These are phyloP conservation scores for Achroia grisella DNA, from an alignment of 1,140 invertebrate genomes.

Conservation along the genomic window DNA sequence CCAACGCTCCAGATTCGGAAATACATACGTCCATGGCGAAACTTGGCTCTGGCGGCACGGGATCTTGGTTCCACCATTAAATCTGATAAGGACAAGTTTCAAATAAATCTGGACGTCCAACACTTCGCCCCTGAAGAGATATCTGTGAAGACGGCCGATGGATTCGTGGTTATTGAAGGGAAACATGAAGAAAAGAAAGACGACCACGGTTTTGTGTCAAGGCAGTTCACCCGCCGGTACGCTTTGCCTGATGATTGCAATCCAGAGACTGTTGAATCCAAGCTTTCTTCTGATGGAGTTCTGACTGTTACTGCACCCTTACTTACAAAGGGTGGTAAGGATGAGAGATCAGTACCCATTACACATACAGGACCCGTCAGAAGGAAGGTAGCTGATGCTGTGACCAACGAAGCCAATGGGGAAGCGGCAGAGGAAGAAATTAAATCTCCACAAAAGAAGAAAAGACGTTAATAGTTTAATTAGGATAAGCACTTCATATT, in stretches of 20 bases:
- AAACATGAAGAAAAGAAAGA: constrained; percentile 86
- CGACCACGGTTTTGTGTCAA: constrained; percentile 81
- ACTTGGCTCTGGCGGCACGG: constrained; percentile 24
- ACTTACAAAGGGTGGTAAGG: constrained; percentile 16
- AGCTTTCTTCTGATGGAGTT: constrained; percentile 84
- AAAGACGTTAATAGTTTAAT: constrained; percentile 23
- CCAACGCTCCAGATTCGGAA: constrained; percentile 21
- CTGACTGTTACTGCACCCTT: constrained; percentile 79
- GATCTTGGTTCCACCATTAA: constrained; percentile 55
- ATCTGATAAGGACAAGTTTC: constrained; percentile 67
- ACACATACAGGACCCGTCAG: constrained; percentile 49
- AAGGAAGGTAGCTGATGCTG: constrained; percentile 34
- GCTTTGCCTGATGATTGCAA: constrained; percentile 82
- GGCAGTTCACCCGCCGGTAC: constrained; percentile 83
- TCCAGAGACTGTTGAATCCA: constrained; percentile 78
- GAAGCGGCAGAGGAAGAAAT: constrained; percentile 21
- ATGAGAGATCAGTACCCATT: constrained; percentile 42
- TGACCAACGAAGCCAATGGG: constrained; percentile 27
- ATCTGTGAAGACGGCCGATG: constrained; percentile 85
- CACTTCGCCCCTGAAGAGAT: constrained; percentile 91
- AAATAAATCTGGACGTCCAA: constrained; percentile 86
- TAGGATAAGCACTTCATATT: too few relatives aligned
- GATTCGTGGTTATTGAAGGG: constrained; percentile 79
- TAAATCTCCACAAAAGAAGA: constrained; percentile 46
- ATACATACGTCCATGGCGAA: constrained; percentile 46